Evolutionary conservation across 2,888 invertebrate genomes (phyloP).

Genomic region (Hydrotaea diabolus): DNA sequence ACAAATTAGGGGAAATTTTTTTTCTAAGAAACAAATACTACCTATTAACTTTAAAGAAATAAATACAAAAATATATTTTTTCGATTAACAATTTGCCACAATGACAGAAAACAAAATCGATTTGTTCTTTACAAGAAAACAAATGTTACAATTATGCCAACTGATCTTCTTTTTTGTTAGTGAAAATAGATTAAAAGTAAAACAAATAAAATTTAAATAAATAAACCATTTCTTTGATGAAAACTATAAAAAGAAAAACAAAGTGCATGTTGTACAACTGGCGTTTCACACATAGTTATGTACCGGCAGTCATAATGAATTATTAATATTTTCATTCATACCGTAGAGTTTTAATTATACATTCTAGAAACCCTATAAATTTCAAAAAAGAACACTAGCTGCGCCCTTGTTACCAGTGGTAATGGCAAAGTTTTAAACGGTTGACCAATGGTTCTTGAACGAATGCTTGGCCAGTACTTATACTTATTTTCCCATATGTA

Average conservation of each 20-base stretch:
- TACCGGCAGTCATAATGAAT: no score
- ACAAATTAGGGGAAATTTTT: conserved; percentile 12
- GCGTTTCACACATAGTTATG: no score
- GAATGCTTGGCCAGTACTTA: no score
- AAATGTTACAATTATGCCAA: conserved; percentile 30
- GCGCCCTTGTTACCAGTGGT: no score
- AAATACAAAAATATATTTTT: conserved; percentile 25
- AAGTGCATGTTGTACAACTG: no score
- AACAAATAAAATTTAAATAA: neutral
- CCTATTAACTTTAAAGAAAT: neutral
- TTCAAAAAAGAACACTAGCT: no score
- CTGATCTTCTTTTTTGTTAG: conserved; percentile 33
- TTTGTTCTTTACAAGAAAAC: conserved; percentile 20
- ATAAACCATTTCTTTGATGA: conserved; percentile 15
- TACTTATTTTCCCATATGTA: no score
- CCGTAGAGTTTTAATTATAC: no score
- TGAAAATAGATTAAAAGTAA: conserved; percentile 22
- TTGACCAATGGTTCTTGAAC: no score
- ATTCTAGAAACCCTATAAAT: no score
- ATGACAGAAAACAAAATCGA: neutral
- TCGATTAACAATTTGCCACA: conserved; percentile 19
- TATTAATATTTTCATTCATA: no score
- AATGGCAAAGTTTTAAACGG: no score
- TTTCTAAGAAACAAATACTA: conserved; percentile 33
- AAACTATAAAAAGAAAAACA: neutral